Base-by-base conservation (phyloP, 2,113 vertebrate genomes). In the Callipepla squamata region DNA sequence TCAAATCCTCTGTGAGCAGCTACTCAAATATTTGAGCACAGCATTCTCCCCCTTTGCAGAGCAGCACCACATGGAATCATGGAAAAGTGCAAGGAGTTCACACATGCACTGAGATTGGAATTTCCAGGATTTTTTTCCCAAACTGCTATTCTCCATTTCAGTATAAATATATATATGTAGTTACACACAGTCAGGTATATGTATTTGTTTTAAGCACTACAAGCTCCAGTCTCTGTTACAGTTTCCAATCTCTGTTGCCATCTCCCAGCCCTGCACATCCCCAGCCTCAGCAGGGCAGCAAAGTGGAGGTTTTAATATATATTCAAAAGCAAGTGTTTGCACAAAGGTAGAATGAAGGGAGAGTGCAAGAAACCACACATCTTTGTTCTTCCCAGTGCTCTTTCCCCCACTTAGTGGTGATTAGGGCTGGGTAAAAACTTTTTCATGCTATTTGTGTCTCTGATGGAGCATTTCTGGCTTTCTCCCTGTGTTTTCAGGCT, bases 291-390 rank as follows among this genome's bases (percentile, higher is more conserved):
- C 36, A 63, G 36, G 36, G 68, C 51, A 87, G 55, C 19, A 20
- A 66, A 87, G 44, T 28, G 26, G n/a, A 59, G 32, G 1, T 28
- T 95, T 92, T 65, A 92, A 95, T 87, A 90, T 87, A 61, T 80
- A 88, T 94, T 92, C 78, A 90, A 94, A 96, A 91, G 75, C 85
- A 95, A 91, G 67, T 12, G 44, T 61, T 93, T 87, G 94, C 89
- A 89, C 25, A 25, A 82, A 89, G 36, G 72, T 28, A 78, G 53
- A 67, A 77, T 28, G 57, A 91, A 48, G 85, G 59, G 72, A 4
- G 13, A 93, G 45, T 91, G 75, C 79, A 87, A 89, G 85, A 77
- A 95, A 78, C 81, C 79, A 38, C 81, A 7, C 85, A 28, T 21
- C 87, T 92, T 89, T 70, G 72, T 87, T 94, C 75, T 73, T 92